These are phyloP conservation scores for Alauda arvensis DNA, from an alignment of 2,797 vertebrate species.

Conservation along the genomic window DNA sequence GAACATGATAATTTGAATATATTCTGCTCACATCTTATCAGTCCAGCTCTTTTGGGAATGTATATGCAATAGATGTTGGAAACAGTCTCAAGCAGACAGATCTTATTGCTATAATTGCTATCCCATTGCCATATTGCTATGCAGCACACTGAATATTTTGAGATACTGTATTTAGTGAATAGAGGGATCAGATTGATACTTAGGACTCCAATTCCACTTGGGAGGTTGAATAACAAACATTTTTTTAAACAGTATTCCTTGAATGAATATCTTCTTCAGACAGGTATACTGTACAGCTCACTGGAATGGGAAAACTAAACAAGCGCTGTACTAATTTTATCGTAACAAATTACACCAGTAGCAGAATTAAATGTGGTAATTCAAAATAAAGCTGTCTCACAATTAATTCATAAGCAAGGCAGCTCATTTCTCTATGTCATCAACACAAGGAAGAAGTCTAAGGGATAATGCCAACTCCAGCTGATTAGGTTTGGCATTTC, in stretches of 20 bases:
- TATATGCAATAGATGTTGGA: slow-evolving; percentile 12
- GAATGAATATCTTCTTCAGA: slow-evolving; percentile 48
- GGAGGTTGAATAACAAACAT: slow-evolving; percentile 34
- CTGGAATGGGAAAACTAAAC: slow-evolving; percentile 53
- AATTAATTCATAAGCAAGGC: slow-evolving; percentile 54
- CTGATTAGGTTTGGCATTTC: slow-evolving; percentile 48
- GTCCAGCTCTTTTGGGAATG: slow-evolving; percentile 11
- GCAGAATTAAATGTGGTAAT: slow-evolving; percentile 63
- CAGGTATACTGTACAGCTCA: slow-evolving; percentile 31
- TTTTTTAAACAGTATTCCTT: slow-evolving; percentile 7
- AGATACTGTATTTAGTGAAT: slow-evolving; percentile 41
- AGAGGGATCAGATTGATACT: slow-evolving; percentile 30
- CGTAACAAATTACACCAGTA: slow-evolving; percentile 59
- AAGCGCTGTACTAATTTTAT: slow-evolving; percentile 54
- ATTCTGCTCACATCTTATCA: not conserved
- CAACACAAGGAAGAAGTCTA: not conserved
- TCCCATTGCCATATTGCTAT: slow-evolving; percentile 24
- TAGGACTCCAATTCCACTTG: slow-evolving; percentile 12
- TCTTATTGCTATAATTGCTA: not conserved
- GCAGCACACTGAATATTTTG: slow-evolving; percentile 26
- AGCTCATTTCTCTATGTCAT: slow-evolving; percentile 31
- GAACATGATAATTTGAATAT: not conserved
- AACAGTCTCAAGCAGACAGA: slow-evolving; percentile 1
- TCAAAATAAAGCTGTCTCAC: slow-evolving; percentile 59
- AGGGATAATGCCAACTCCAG: slow-evolving; percentile 12